These are phyloP conservation scores for Rhinella marina DNA, from an alignment of 2,797 vertebrate genomes.

Conservation along the genomic window DNA sequence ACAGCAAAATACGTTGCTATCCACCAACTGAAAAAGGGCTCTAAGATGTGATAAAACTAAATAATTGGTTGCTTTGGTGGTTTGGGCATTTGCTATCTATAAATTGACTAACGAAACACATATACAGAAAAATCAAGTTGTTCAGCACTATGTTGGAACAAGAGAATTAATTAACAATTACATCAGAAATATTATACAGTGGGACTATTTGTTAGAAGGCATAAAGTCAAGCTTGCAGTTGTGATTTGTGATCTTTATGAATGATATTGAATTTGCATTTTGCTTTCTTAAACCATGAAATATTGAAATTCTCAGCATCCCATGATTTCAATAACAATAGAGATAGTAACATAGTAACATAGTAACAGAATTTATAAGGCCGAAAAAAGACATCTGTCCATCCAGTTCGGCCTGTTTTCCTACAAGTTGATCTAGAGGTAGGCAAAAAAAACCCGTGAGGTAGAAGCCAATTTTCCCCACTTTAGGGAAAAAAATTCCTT, in stretches of 20 bases:
- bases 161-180: constrained; percentile 55
- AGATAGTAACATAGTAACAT: too few relatives aligned
- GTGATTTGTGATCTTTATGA: background rate
- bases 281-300: background rate
- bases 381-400: too few relatives aligned
- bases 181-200: constrained; percentile 47
- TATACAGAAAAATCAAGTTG: constrained; percentile 47
- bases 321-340: background rate
- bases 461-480: too few relatives aligned
- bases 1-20: constrained; percentile 27
- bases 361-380: too few relatives aligned
- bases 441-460: too few relatives aligned
- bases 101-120: constrained; percentile 48
- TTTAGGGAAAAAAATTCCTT: too few relatives aligned
- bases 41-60: constrained; percentile 56
- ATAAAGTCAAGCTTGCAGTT: constrained; percentile 6
- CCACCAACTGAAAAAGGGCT: constrained; percentile 37
- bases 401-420: too few relatives aligned
- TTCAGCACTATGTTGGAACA: constrained; percentile 38
- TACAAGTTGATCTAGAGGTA: too few relatives aligned
- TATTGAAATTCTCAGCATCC: background rate
- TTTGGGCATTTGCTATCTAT: constrained; percentile 54
- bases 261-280: constrained; percentile 5
- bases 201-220: background rate
- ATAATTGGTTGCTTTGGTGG: constrained; percentile 57